Base-by-base conservation (phyloP, 1,140 invertebrate species). In the Magallana angulata region DNA sequence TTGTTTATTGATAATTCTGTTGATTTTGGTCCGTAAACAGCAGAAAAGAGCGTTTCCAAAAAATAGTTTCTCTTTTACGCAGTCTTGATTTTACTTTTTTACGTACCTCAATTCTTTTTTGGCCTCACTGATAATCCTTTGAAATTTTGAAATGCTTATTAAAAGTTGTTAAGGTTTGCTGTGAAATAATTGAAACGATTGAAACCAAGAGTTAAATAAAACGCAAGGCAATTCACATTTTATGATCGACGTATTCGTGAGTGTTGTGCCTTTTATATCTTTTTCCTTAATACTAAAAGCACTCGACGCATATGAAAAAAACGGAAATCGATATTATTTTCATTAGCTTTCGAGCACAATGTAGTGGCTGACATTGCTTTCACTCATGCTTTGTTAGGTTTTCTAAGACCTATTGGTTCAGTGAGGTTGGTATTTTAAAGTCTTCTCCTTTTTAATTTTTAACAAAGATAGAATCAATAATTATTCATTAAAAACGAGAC, bases 181-280 rank as follows among this genome's bases (percentile, higher is more conserved):
- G 3, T 30, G 36, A 30, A 30, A 11, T 18, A 7, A 9, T 71
- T 71, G 11, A 71, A 71, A 36, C 24, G 68, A 24, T 71, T 71
- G 68, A 71, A 71, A 71, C 68, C 68, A 71, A 30, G 68, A 36
- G 36, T 71, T 71, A 18, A 71, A 18, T 71, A 9, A 30, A 30
- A 71, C 30, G 8, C 24, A 18, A 36, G 18, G 24, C 8, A 7
- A 30, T 71, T 30, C 36, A 71, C 11, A 30, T 71, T 24, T 71
- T 71, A 36, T 36, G 36, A 36, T 36, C 36, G 36, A 4, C 36
- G 4, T 36, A 36, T 36, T 36, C 36, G 1, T 1, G 36, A 36
- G 36, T 36, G 0, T 1, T 36, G 36, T 36, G 36, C 4, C 60
- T 12, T 12, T 11, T 12, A n/a, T 62, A 9, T 62, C 60, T 24